Percentiles rank a stretch among this genome's conserved stretches.
Conservation (phyloP, 2,113 vertebrate genomes). For the Sakesphorus luctuosus region DNA sequence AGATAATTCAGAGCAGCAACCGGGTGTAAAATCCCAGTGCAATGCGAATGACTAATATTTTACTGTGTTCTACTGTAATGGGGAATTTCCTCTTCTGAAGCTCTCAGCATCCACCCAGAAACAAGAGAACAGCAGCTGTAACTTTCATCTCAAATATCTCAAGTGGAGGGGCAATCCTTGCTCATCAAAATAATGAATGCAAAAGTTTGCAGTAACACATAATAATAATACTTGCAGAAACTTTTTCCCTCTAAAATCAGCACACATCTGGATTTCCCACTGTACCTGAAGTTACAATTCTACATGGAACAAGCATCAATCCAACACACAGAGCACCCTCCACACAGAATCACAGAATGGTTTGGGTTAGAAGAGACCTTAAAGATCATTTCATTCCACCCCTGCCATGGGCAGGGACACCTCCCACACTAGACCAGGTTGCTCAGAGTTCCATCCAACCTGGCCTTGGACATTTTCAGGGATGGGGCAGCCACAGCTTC, state of each 20-base stretch:
- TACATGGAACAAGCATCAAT: not conserved
- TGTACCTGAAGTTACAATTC: not conserved
- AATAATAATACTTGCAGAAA: not conserved
- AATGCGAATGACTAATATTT: not conserved
- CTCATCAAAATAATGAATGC: accelerated
- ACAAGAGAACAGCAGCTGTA: not conserved
- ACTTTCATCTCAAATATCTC: not conserved
- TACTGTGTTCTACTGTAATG: not conserved
- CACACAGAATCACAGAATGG: not conserved
- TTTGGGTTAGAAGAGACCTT: not conserved
- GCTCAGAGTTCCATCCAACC: not conserved
- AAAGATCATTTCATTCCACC: not conserved
- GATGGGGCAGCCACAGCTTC: not conserved
- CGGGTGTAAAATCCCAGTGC: not conserved
- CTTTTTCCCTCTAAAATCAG: not conserved
- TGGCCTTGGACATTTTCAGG: not conserved
- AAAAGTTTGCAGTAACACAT: not conserved
- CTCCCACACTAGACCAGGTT: accelerated
- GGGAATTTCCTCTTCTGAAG: not conserved
- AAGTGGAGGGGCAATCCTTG: not conserved
- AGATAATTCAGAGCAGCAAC: slow-evolving; percentile 20
- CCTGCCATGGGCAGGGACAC: not conserved
- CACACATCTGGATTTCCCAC: not conserved
- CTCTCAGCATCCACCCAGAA: not conserved
- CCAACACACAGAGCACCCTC: not conserved